Conservation (phyloP, 2,888 invertebrate species). For the Timema cristinae region DNA sequence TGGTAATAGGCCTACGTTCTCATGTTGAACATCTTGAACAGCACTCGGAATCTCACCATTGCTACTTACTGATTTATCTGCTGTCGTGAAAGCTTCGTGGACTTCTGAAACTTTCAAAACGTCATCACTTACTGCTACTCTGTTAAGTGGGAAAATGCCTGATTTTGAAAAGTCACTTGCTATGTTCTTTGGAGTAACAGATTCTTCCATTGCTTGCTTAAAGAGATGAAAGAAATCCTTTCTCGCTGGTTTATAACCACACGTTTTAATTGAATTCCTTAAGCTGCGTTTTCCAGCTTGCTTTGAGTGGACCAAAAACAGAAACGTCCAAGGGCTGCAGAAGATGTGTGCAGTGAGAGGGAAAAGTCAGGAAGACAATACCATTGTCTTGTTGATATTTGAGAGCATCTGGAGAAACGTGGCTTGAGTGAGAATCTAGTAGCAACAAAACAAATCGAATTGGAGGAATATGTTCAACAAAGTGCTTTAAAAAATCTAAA, state of each 20-base stretch:
- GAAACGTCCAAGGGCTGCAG: background rate
- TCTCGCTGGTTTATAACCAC: conserved; percentile 2
- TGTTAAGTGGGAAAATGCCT: no score
- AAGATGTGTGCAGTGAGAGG: conserved; percentile 6
- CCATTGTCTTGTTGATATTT: background rate
- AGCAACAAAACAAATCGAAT: background rate
- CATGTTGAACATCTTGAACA: no score
- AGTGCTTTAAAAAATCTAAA: no score
- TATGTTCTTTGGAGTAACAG: no score
- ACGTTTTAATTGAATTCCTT: background rate
- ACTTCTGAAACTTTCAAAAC: no score
- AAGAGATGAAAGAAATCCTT: background rate
- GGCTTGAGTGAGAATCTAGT: conserved; percentile 3
- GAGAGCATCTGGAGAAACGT: background rate
- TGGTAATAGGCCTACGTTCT: no score
- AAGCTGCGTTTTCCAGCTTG: background rate
- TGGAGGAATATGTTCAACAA: background rate
- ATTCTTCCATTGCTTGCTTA: no score
- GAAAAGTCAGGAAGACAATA: background rate
- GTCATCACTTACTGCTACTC: no score
- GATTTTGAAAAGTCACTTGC: no score
- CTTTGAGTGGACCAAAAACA: conserved; percentile 9
- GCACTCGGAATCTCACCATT: no score
- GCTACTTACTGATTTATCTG: no score
- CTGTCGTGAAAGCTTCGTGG: no score